Base-by-base conservation (phyloP, 2,888 invertebrate genomes). In the Aleiodes alternator region DNA sequence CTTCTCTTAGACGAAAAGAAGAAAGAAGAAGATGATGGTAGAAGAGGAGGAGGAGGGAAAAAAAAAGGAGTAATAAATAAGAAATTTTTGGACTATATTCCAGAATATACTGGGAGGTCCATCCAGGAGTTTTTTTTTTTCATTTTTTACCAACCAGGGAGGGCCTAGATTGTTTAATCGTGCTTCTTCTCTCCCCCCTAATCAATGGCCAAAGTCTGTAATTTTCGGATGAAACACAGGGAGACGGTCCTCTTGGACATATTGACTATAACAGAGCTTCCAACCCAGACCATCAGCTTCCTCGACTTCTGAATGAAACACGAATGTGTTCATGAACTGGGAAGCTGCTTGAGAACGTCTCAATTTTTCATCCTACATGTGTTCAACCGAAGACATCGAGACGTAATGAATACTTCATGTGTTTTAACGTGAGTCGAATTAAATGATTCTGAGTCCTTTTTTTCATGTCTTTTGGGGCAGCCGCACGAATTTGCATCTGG, bases 91-190 rank as follows among this genome's bases (percentile, higher is more conserved):
- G 79, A 79, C 79, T 80, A 77, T 68, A 75, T 14, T 23, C 43
- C 43, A 55, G 43, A 31, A 61, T 56, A 53, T 55, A 34, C 34
- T 38, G 50, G 31, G 43, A 48, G 77, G 88, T 84, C 89, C 89
- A 88, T 89, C 89, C 89, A 89, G 88, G 87, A 89, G 88, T 86
- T 56, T 34, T 43, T 56, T 23, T 23, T 23, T 2, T 2, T 23
- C 2, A n/a, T 23, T 23, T 23, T 34, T 34, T 2, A 34, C 34
- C 85, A 80, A 86, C 82, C 84, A 86, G 86, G 88, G 87, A 87
- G 88, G 43, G 88, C 86, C 89, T 87, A 87, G 89, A 88, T 87
- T 88, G 88, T 88, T 89, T 87, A 88, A 89, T 89, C 89, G 87
- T 80, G 81, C 85, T 82, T 80, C 83, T 82, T 84, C 43, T 43